Evolutionary conservation across 2,888 invertebrate species (phyloP).

Genomic region (Eremobia ochroleuca): DNA sequence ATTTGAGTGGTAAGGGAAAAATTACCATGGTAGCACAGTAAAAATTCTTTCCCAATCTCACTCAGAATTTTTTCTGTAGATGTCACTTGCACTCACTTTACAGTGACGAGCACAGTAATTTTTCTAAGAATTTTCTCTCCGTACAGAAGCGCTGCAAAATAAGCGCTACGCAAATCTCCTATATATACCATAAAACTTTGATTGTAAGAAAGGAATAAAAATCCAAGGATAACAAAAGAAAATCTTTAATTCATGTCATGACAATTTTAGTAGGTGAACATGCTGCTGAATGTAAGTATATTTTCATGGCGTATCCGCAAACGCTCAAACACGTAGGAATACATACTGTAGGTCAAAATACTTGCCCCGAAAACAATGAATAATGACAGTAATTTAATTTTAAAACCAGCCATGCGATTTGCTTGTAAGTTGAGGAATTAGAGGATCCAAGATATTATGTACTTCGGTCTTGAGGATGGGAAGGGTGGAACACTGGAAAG

Average conservation of each 20-base stretch:
- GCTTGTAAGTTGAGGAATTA: conserved; percentile 23
- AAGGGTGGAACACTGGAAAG: conserved; percentile 64
- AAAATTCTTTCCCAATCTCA: no score
- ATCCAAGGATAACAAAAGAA: conserved; percentile 40
- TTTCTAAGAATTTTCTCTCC: no score
- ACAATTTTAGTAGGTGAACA: conserved; percentile 71
- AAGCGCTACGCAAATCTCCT: no score
- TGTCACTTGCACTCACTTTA: no score
- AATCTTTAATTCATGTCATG: conserved; percentile 50
- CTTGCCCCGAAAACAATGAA: conserved; percentile 70
- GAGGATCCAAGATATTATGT: conserved; percentile 27
- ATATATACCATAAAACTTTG: conserved; percentile 30
- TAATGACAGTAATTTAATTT: conserved; percentile 71
- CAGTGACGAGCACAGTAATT: no score
- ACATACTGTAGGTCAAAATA: conserved; percentile 77
- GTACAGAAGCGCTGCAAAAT: no score
- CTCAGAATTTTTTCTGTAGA: no score
- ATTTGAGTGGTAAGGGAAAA: no score
- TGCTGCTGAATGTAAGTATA: conserved; percentile 73
- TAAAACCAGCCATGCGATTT: conserved; percentile 73
- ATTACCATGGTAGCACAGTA: no score
- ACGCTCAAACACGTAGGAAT: conserved; percentile 77
- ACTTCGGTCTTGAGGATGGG: conserved; percentile 62
- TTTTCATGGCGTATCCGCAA: conserved; percentile 70
- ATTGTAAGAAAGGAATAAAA: conserved; percentile 51